phyloP scores from a whole-genome alignment of 1,140 invertebrate species.

The Periplaneta americana region DNA sequence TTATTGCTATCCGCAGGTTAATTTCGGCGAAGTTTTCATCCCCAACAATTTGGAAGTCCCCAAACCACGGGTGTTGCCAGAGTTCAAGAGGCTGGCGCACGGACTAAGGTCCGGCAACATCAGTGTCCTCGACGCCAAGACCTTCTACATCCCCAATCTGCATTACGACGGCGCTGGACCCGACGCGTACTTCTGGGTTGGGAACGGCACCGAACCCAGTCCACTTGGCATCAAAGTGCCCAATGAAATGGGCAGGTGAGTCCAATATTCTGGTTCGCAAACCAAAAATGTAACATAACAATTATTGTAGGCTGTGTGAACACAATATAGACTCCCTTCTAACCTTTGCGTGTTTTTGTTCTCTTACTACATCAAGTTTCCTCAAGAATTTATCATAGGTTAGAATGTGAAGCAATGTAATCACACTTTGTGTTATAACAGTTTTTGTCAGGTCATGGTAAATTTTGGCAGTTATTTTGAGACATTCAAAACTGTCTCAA shows the following conservation, averaged over 20 bases:
- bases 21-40: slow-evolving; percentile 80
- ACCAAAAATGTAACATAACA: no score
- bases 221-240: slow-evolving; percentile 82
- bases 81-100: slow-evolving; percentile 80
- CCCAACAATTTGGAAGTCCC: slow-evolving; percentile 67
- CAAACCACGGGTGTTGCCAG: slow-evolving; percentile 66
- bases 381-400: no score
- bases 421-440: no score
- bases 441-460: no score
- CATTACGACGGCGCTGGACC: slow-evolving; percentile 87
- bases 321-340: no score
- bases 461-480: no score
- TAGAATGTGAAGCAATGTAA: no score
- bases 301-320: no score
- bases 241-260: slow-evolving; percentile 71
- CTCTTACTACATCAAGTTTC: no score
- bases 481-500: no score
- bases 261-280: background rate
- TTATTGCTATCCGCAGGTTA: slow-evolving; percentile 54
- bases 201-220: slow-evolving; percentile 74
- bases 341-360: no score
- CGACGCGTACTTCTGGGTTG: slow-evolving; percentile 91
- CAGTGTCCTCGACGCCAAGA: slow-evolving; percentile 84
- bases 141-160: slow-evolving; percentile 87
- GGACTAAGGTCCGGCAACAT: slow-evolving; percentile 86